Evolutionary conservation across 2,113 vertebrate genomes (phyloP), one percentile per base, ranked within the genome.

Genomic region (Clarias magur): DNA sequence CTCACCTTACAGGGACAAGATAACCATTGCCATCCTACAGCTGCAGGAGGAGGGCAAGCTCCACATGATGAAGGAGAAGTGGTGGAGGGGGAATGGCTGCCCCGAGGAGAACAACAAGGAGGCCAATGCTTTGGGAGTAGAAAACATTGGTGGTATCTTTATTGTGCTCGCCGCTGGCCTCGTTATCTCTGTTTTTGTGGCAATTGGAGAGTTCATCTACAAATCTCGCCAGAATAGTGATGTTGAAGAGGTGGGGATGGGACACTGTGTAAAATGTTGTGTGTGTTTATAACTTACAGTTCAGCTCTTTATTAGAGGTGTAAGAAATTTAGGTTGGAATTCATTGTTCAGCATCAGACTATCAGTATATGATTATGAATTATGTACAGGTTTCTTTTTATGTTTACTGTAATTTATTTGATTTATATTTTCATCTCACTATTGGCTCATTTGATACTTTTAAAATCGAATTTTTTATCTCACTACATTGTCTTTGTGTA

Each of bases 1-100:
- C 4, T 99, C 98, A 78, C 98, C 98, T 0, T 99, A 98, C 92
- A 93, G 98, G 87, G 98, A 99, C 91, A 98, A 97, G 94, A 96
- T 99, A 90, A 99, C 98, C 30, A 98, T 99, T 0, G 98, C 98
- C 91, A 98, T 99, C 92, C 97, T 99, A 34, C 98, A 99, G 93
- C 95, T 99, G 62, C 98, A 99, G 94, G 98, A 99, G 92, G 98
- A 98, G 79, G 98, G 98, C 19, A 99, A 98, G 91, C 93, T 99
- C 57, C 98, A 98, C 92, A 97, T 99, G 97, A 98, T 99, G 97
- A 99, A 99, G 91, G 98, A 99, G 92, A 99, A 98, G 89, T 99
- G 98, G 98, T 99, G 98, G 98, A 88, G 97, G 34, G 98, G 98
- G 1, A 98, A 98, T 0, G 97, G 98, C 82, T 99, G 98, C 87